Evolutionary conservation across 2,888 invertebrate genomes (phyloP), one percentile per base, ranked within the genome.

Genomic region (Drosophila trichaetosa): DNA sequence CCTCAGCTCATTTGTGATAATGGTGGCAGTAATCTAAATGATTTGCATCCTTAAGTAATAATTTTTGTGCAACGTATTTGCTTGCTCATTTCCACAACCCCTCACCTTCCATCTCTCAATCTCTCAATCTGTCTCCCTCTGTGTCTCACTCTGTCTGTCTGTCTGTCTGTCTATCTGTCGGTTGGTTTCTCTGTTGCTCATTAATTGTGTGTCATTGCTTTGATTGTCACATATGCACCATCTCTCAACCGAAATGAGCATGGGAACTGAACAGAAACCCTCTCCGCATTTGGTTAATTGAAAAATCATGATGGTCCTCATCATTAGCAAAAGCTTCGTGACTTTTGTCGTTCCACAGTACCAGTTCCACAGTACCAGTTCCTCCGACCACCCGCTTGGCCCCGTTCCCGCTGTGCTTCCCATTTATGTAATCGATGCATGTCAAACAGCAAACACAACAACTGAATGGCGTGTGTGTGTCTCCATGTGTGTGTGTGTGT

Each of bases 351-450:
- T 76, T 65, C 69, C 67, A 42, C 79, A 71, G 58, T 63, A 51
- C 33, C 31, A 21, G 60, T 57, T 60, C 40, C 38, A 42, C 79
- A 71, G 54, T 63, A 51, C 31, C 31, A 21, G 60, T 57, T 61
- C 40, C 38, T 11, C 42, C 54, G 18, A 18, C 29, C 34, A 18
- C 38, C 31, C 40, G 38, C 56, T 60, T 46, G 54, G 7, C 27
- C 8, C 27, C 40, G 27, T 27, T 24, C 21, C 34, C 21, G 42
- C 52, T 46, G 24, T 24, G 53, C 49, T 57, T 69, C 56, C 69
- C 78, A 66, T 83, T 81, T 87, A 89, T 87, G 85, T 89, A 87
- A 87, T 89, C 87, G 87, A 87, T 89, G 89, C 88, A 89, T 89
- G 87, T 87, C 85, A 85, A 87, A 87, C 86, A 80, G 81, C 83